A percentile compares a stretch with the other conserved stretches of the same genome.
phyloP scores from a whole-genome alignment of 2,888 invertebrate species.

The Hermaeophaga mercurialis region DNA sequence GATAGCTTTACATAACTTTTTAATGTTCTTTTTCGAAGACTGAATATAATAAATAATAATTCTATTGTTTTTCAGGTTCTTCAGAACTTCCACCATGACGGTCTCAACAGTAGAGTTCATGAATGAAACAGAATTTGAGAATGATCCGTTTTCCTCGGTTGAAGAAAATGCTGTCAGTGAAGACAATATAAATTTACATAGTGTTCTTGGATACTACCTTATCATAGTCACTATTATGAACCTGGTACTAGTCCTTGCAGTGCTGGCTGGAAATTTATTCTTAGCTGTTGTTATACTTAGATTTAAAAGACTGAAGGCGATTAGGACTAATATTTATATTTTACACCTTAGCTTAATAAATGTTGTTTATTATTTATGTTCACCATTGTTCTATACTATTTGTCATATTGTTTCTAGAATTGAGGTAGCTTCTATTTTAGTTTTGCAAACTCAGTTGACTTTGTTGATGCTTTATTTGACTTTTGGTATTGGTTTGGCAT shows the following conservation, averaged over 20 bases:
- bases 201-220: conserved; percentile 1
- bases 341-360: conserved; percentile 20
- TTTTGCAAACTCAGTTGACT: conserved; percentile 21
- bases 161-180: conserved; percentile 2
- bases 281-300: conserved; percentile 25
- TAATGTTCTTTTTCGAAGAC: too few species aligned
- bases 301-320: conserved; percentile 20
- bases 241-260: conserved; percentile 18
- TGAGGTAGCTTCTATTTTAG: not conserved
- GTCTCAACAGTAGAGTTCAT: conserved; percentile 6
- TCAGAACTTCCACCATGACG: not conserved
- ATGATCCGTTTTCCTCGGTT: conserved; percentile 22
- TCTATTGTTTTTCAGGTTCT: not conserved
- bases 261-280: conserved; percentile 24
- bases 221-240: conserved; percentile 15
- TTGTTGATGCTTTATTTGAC: conserved; percentile 20
- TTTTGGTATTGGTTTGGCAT: conserved; percentile 18
- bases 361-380: conserved; percentile 19
- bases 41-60: too few species aligned
- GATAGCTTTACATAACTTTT: too few species aligned
- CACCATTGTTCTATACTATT: conserved; percentile 18
- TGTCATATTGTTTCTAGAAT: conserved; percentile 13
- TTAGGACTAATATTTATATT: conserved; percentile 24
- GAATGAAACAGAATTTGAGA: conserved; percentile 24
- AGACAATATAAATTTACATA: not conserved